Evolutionary conservation across 2,113 vertebrate genomes (phyloP).

Genomic region (Bos indicus): DNA sequence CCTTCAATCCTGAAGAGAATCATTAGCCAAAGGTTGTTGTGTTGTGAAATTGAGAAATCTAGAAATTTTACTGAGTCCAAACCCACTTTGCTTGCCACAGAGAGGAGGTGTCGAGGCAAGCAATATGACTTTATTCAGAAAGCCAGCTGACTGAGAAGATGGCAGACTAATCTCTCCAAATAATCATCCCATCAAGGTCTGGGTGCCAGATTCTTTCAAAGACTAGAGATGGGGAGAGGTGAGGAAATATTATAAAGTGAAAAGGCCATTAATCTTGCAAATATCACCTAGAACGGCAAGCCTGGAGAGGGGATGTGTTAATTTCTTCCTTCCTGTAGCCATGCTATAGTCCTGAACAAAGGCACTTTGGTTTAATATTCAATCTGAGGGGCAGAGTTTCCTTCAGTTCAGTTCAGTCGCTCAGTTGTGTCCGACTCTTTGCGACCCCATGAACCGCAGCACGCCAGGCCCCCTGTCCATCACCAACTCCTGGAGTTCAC

Average conservation of each 20-base stretch:
- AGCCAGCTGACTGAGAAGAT: background rate
- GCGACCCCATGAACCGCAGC: accelerated
- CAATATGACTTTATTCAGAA: background rate
- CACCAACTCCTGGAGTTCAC: too few relatives aligned
- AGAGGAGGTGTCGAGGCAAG: background rate
- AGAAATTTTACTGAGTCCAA: background rate
- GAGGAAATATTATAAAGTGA: background rate
- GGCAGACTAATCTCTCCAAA: background rate
- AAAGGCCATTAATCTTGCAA: background rate
- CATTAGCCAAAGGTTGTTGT: background rate
- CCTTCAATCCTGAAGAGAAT: background rate
- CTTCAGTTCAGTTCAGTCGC: background rate
- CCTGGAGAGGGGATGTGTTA: background rate
- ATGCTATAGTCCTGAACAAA: background rate
- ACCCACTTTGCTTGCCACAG: background rate
- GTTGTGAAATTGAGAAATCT: background rate
- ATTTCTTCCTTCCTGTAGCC: background rate
- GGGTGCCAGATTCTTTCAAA: background rate
- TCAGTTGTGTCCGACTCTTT: too few relatives aligned
- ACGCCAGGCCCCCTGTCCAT: too few relatives aligned
- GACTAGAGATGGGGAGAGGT: background rate
- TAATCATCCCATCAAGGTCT: background rate
- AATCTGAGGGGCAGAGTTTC: background rate
- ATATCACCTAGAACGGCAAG: background rate
- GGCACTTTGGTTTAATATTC: background rate